Conservation (phyloP, 2,888 invertebrate genomes). For the Rhodophaea formosa region DNA sequence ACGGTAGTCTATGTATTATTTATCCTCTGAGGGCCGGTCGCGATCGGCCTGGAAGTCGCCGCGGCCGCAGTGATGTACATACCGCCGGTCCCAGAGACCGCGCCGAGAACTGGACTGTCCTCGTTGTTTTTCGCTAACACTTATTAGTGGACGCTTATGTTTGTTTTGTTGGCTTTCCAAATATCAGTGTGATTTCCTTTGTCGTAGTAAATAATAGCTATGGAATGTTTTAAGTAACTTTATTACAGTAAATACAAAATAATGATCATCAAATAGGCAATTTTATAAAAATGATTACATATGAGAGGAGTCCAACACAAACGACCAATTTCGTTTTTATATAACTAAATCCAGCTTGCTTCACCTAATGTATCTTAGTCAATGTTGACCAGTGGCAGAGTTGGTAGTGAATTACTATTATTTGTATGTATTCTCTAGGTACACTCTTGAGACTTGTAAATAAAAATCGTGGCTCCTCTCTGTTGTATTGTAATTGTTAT, state of each 20-base stretch:
- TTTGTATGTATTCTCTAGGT: conserved; percentile 24
- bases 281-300: conserved; percentile 28
- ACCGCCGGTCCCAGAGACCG: conserved; percentile 35
- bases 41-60: conserved; percentile 32
- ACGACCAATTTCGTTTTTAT: conserved; percentile 15
- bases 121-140: conserved; percentile 65
- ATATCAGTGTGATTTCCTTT: conserved; percentile 77
- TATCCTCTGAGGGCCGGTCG: conserved; percentile 38
- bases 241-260: conserved; percentile 44
- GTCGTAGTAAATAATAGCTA: conserved; percentile 65
- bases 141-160: conserved; percentile 73
- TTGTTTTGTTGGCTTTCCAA: conserved; percentile 77
- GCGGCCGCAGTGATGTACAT: conserved; percentile 22
- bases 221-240: conserved; percentile 71
- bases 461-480: conserved; percentile 61
- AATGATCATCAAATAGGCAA: conserved; percentile 35
- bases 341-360: conserved; percentile 6
- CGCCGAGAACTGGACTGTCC: conserved; percentile 48
- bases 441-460: conserved; percentile 26
- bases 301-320: conserved; percentile 36
- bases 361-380: conserved; percentile 1
- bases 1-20: conserved; percentile 47
- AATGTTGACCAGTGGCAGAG: conserved; percentile 6
- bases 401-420: conserved; percentile 26
- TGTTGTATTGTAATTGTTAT: conserved; percentile 50